Evolutionary conservation across 2,888 invertebrate genomes (phyloP), one percentile per base, ranked within the genome.

Genomic region (Cataglyphis albicans): DNA sequence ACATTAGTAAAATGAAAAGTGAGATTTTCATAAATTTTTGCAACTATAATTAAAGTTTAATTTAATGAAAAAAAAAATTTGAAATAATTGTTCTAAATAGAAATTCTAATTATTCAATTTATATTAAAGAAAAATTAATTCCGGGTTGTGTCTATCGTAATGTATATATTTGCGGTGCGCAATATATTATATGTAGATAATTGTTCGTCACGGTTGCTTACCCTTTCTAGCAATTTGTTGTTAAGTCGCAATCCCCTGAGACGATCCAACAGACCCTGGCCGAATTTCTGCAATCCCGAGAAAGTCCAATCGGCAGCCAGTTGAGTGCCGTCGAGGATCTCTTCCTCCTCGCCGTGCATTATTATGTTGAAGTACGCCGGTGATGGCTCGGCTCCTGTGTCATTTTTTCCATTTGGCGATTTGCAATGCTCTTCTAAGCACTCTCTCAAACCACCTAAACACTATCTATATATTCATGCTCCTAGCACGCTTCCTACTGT

Each of bases 261-360:
- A 89, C 98, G 97, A 94, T 98, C 98, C 92, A 98, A 97, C 92
- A 99, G 96, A 74, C 98, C 98, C 95, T 98, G 98, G 18, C 99
- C 99, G 94, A 99, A 99, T 95, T 98, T 98, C 94, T 99, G 99
- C 76, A 99, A 96, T 5, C 98, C 98, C 1, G 98, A 97, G 95
- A 99, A 99, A 32, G 98, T 98, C 96, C 98, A 98, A 93, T 99
- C 98, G 32, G 98, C 98, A n/a, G 98, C 98, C 89, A 99, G 95
- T 95, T 99, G 98, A 25, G 98, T 98, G 32, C 99, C 99, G 93
- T 98, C 98, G 75, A 98, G 95, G 73, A 98, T 96, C 95, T 98
- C 97, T 44, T 98, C 97, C 90, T 97, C 97, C 89, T 98, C 97
- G 76, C 98, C 98, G 94, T 98, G 96, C 97, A 98, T 98, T 89